These are phyloP conservation scores for Ostrea denselamellosa DNA, from an alignment of 1,140 invertebrate species.

Conservation along the genomic window DNA sequence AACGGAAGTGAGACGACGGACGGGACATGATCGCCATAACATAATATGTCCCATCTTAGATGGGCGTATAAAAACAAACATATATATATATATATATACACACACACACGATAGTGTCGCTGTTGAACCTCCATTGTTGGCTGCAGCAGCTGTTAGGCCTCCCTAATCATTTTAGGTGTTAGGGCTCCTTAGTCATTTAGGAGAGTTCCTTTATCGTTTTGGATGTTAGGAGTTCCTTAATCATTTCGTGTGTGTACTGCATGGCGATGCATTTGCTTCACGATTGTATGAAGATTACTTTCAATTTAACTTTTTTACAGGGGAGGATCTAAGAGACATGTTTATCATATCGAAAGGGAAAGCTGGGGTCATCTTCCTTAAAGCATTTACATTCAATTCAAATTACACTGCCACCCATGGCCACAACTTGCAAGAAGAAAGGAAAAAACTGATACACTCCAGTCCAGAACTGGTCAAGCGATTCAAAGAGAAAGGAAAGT, in stretches of 20 bases:
- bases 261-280: too few relatives aligned
- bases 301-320: slow-evolving; percentile 31
- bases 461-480: slow-evolving; percentile 37
- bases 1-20: too few relatives aligned
- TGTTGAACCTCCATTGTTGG: too few relatives aligned
- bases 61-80: too few relatives aligned
- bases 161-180: background rate
- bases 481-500: slow-evolving; percentile 48
- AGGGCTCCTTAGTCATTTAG: background rate
- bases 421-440: slow-evolving; percentile 1
- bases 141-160: too few relatives aligned
- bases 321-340: slow-evolving; percentile 54
- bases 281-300: too few relatives aligned
- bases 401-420: slow-evolving; percentile 35
- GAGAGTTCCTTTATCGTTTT: background rate
- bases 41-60: too few relatives aligned
- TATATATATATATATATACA: too few relatives aligned
- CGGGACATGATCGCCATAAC: too few relatives aligned
- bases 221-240: background rate
- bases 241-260: background rate
- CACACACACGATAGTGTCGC: too few relatives aligned
- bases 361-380: slow-evolving; percentile 48
- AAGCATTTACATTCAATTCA: slow-evolving; percentile 49
- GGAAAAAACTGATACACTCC: slow-evolving; percentile 44
- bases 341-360: slow-evolving; percentile 55